phyloP scores from a whole-genome alignment of 2,797 vertebrate species.

The Siniperca undulata region DNA sequence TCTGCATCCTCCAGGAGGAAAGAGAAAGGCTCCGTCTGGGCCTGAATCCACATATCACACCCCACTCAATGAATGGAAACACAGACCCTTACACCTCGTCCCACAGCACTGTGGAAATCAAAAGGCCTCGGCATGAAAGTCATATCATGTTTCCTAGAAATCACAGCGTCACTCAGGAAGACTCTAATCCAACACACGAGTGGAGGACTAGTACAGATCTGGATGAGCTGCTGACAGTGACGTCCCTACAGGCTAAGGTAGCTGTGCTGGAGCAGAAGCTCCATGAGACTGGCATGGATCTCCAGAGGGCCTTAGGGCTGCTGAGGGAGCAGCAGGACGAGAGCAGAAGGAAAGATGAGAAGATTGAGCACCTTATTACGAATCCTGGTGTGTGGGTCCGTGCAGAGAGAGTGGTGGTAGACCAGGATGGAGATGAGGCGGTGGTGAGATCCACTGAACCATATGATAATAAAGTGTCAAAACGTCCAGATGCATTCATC shows the following conservation, averaged over 20 bases:
- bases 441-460: too few species aligned
- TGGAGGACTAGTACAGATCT: slow-evolving; percentile 80
- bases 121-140: slow-evolving; percentile 64
- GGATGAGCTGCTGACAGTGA: slow-evolving; percentile 75
- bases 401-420: slow-evolving; percentile 59
- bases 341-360: slow-evolving; percentile 85
- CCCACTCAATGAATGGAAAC: slow-evolving; percentile 58
- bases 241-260: slow-evolving; percentile 87
- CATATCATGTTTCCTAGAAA: slow-evolving; percentile 48
- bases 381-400: slow-evolving; percentile 78
- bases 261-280: slow-evolving; percentile 88
- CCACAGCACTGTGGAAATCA: slow-evolving; percentile 38
- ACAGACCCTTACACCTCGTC: slow-evolving; percentile 24
- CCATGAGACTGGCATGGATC: slow-evolving; percentile 85
- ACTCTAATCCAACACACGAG: slow-evolving; percentile 60
- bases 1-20: slow-evolving; percentile 82
- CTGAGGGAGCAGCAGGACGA: slow-evolving; percentile 88
- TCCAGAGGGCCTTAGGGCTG: slow-evolving; percentile 80
- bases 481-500: background rate
- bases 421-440: slow-evolving; percentile 58
- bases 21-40: slow-evolving; percentile 71
- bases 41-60: slow-evolving; percentile 54
- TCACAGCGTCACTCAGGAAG: slow-evolving; percentile 39
- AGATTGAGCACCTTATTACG: slow-evolving; percentile 84
- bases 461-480: background rate